Base-by-base conservation (phyloP, 2,797 vertebrate species). In the Leptoclinus maculatus region DNA sequence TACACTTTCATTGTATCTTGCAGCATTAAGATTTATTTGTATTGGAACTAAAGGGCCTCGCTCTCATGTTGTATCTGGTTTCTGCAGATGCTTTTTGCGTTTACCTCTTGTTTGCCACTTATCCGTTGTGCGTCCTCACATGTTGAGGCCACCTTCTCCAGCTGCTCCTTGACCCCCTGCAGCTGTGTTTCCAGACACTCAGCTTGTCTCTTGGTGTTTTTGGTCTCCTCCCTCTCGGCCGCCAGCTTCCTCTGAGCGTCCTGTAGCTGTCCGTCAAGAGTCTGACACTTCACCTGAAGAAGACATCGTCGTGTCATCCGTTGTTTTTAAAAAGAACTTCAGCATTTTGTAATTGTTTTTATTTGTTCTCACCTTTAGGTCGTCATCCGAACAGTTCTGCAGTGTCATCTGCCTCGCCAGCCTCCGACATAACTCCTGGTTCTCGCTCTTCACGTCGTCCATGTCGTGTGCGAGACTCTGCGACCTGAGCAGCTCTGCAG, bases 41-140 rank as follows among this genome's bases (percentile, higher is more conserved):
- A n/a, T 5, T 10, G 11, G 23, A 51, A n/a, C 23, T 36, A 53
- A 32, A 45, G 13, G 9, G 7, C 7, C 6, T 3, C 5, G 2
- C 14, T 59, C 2, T 32, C 47, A 36, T 5, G 21, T 0, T n/a
- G 9, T 10, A 47, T 17, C 21, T 17, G 11, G 25, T 34, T 21
- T n/a, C 14, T 9, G 10, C 5, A 14, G 21, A 9, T 25, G 14
- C 21, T 23, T 8, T 13, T 32, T 14, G 0, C 0, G 1, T 47
- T 85, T 43, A 94, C 95, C 93, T 94, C 83, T 4, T 12, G 38
- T 83, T 93, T 91, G 62, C 12, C 9, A 7, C 5, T 66, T 9
- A 27, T 74, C 25, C 38, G 53, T 2, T 74, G 32, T 3, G 65
- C 68, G 0, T 34, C 2, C 0, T 86, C 54, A 1, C 0, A n/a